A percentile compares a stretch with the other conserved stretches of the same genome.
These are phyloP conservation scores for Montipora capitata DNA, from an alignment of 92 coral and sea anemone genomes.

Conservation along the genomic window DNA sequence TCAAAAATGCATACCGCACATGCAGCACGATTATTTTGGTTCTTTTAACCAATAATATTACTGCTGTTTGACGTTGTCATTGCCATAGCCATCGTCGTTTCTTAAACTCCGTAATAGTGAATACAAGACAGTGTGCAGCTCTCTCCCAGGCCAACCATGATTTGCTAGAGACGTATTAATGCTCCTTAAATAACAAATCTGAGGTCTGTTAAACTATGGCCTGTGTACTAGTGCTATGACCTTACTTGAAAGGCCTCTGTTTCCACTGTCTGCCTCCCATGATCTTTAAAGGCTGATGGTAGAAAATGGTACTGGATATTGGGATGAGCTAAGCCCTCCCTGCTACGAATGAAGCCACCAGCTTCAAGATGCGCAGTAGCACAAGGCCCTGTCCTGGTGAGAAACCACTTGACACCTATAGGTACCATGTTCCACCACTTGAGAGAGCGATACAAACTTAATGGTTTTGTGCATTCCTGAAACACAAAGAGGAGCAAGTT, in stretches of 20 bases:
- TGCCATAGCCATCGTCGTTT: too few relatives aligned
- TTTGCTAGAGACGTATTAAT: too few relatives aligned
- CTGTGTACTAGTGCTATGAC: too few relatives aligned
- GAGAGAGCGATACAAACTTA: constrained; percentile 83
- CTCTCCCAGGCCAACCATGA: too few relatives aligned
- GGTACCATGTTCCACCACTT: constrained; percentile 87
- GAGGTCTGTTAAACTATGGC: too few relatives aligned
- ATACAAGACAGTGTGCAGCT: too few relatives aligned
- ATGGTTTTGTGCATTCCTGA: constrained; percentile 89
- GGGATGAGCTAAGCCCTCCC: constrained; percentile 87
- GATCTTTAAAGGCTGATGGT: constrained; percentile 84
- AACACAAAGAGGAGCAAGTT: neutral
- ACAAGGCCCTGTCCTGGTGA: constrained; percentile 77
- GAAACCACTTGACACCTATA: constrained; percentile 84
- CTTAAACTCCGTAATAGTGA: too few relatives aligned
- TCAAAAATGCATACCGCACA: too few relatives aligned
- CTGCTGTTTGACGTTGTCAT: too few relatives aligned
- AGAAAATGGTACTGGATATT: constrained; percentile 90
- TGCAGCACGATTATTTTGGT: too few relatives aligned
- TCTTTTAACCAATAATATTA: too few relatives aligned
- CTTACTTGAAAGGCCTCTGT: constrained; percentile 89
- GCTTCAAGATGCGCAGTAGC: constrained; percentile 89
- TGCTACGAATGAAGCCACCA: constrained; percentile 87
- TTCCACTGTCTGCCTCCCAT: constrained; percentile 74
- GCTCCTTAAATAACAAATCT: neutral